Evolutionary conservation across 2,113 vertebrate genomes (phyloP).

Genomic region (Columba livia): DNA sequence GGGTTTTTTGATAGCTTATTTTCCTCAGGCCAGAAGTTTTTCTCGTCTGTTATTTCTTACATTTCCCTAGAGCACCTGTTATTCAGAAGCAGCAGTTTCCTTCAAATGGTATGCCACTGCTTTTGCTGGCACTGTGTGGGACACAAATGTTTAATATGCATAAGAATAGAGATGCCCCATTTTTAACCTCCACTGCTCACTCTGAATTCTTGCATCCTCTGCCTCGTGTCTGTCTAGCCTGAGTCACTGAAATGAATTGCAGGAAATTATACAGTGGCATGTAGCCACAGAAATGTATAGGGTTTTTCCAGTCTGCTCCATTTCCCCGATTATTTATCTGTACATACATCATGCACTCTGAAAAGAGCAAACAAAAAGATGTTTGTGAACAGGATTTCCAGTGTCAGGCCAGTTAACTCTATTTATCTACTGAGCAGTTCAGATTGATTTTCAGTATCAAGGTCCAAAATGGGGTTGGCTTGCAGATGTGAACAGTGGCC

Average conservation of each 20-base stretch:
- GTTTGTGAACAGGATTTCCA: background rate
- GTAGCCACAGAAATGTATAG: background rate
- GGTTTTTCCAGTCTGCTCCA: background rate
- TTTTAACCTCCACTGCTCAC: background rate
- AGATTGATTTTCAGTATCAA: accelerated
- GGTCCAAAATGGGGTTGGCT: background rate
- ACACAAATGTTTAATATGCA: background rate
- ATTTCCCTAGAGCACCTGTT: background rate
- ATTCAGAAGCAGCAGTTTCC: background rate
- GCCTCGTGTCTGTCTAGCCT: background rate
- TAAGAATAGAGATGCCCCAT: background rate
- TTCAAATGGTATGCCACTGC: background rate
- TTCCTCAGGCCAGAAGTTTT: background rate
- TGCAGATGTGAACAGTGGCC: background rate
- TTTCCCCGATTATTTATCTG: background rate
- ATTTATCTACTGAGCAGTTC: background rate
- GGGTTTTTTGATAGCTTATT: background rate
- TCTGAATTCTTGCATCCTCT: background rate
- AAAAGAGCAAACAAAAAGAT: background rate
- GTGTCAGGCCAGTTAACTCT: background rate
- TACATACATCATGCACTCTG: background rate
- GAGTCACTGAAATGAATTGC: background rate
- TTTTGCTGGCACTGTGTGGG: accelerated
- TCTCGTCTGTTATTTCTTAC: background rate
- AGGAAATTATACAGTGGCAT: background rate